Evolutionary conservation across 2,113 vertebrate genomes (phyloP), one percentile per base, ranked within the genome.

Genomic region (Symphodus melops): DNA sequence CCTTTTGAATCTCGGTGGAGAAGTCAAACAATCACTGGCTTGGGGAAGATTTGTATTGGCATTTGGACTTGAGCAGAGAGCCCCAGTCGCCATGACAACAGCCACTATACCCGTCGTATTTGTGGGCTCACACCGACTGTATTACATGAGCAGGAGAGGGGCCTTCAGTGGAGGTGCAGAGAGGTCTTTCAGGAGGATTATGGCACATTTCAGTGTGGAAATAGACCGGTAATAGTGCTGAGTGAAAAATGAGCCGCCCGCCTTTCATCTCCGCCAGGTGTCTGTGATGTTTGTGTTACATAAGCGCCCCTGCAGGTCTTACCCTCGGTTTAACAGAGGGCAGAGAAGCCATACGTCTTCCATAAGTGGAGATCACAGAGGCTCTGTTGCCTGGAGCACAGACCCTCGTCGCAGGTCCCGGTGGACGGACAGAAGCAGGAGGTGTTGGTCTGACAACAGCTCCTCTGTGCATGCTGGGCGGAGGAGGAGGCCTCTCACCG

Each of bases 241-340:
- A 49, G 82, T 64, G 65, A 85, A 79, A 90, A 77, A 82, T 13
- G 83, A 92, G 69, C 68, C 19, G 19, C 37, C 10, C 1, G 5
- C 52, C 84, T 82, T 90, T 91, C 70, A 84, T 88, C 87, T 86
- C 75, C 6, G 41, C 78, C 88, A 87, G 89, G 85, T 87, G 86
- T 77, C 63, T 77, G 77, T 80, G 77, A 68, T 75, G 82, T 75
- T 69, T 70, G 66, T 23, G 49, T 89, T 89, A 68, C 82, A 72
- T 46, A 79, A 87, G 76, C 6, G 44, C 42, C 83, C 83, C 76
- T 10, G 69, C 73, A 77, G 86, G 64, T 58, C 62, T 71, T 76
- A 75, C 81, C 78, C 46, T 53, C 10, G 65, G 60, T 69, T 83
- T 57, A 57, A 64, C 72, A 69, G 65, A 63, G 72, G 75, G 52